These are phyloP conservation scores for Clarias pachynema DNA, from an alignment of 2,797 vertebrate species.

Conservation along the genomic window DNA sequence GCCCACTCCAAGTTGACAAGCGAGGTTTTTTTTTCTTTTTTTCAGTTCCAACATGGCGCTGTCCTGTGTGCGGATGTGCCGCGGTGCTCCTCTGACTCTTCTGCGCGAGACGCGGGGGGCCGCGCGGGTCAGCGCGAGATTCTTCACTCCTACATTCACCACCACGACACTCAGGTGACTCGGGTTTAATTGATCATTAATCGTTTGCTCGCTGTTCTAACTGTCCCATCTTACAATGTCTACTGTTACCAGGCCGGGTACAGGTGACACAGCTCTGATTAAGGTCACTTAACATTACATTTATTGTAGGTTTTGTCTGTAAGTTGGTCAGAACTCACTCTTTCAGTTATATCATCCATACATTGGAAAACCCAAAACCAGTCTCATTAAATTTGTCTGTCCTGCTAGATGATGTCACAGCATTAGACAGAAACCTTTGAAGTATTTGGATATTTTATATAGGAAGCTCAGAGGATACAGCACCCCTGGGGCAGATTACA, in stretches of 20 bases:
- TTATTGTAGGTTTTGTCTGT: not conserved
- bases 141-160: slow-evolving; percentile 44
- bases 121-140: slow-evolving; percentile 43
- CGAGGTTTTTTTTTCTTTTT: not conserved
- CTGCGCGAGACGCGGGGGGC: slow-evolving; percentile 60
- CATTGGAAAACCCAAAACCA: no score
- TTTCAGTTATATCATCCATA: no score
- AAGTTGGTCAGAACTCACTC: not conserved
- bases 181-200: not conserved
- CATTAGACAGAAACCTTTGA: no score
- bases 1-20: slow-evolving; percentile 20
- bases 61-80: slow-evolving; percentile 63
- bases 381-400: no score
- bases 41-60: slow-evolving; percentile 70
- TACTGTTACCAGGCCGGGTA: no score
- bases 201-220: not conserved
- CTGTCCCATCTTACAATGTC: no score
- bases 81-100: slow-evolving; percentile 63
- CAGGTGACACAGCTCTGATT: not conserved
- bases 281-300: not conserved
- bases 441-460: no score
- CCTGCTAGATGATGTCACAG: no score
- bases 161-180: slow-evolving; percentile 63
- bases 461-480: no score
- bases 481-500: no score